Conservation (phyloP, 2,888 invertebrate genomes). For the Thereva nobilitata region DNA sequence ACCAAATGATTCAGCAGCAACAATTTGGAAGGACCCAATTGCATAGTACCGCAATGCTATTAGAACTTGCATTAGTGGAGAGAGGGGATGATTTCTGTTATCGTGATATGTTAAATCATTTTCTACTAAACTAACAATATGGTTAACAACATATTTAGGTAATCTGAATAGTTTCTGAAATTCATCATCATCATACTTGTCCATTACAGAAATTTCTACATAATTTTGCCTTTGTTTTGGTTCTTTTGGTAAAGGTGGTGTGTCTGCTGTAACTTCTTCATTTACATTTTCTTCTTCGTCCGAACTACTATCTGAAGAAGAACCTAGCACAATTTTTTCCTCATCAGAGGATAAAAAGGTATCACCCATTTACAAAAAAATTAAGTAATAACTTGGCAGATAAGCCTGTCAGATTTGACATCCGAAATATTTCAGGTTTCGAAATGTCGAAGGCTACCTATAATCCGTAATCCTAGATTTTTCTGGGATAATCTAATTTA, state of each 20-base stretch:
- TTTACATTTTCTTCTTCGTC: background rate
- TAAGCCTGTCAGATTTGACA: no score
- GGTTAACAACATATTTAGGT: background rate
- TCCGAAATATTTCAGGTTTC: no score
- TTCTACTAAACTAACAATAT: background rate
- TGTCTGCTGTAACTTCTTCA: background rate
- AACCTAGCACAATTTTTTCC: no score
- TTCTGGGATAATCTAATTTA: no score
- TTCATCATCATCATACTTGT: background rate
- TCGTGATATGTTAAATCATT: background rate
- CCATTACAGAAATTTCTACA: background rate
- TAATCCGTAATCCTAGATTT: no score
- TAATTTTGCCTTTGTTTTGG: background rate
- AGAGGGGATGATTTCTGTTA: background rate
- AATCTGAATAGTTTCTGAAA: background rate
- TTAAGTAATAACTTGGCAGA: no score
- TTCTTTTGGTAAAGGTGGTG: background rate
- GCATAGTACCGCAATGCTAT: conserved; percentile 31
- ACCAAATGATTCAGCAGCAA: conserved; percentile 12
- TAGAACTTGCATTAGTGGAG: background rate
- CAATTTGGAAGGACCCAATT: conserved; percentile 25
- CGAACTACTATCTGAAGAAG: background rate
- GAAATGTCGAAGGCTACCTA: no score
- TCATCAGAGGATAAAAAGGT: no score
- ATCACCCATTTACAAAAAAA: no score